Evolutionary conservation across 2,113 vertebrate species (phyloP), one percentile per base, ranked within the genome.

Genomic region (Hypomesus transpacificus): DNA sequence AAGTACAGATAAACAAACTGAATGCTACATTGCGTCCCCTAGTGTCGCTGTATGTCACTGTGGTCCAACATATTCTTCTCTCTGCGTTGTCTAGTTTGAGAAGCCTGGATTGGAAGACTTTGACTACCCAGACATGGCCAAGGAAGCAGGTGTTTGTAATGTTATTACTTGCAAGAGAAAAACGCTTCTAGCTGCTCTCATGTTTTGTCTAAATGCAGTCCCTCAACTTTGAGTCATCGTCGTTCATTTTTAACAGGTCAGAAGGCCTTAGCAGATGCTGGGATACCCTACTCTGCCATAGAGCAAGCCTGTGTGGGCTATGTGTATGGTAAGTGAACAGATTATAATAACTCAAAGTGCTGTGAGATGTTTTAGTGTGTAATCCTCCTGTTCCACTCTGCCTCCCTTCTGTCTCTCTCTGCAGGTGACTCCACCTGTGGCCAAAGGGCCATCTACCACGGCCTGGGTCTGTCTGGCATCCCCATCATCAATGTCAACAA

Each of bases 401-500:
- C 60, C 24, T 16, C 18, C 0, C 2, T 1, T 72, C 16, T 1
- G 26, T 66, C 5, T 69, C 16, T 69, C 16, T 68, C 66, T 3
- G 60, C 75, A 99, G 97, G 96, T 31, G 96, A 98, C 66, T 98
- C 97, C 2, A 89, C 96, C 2, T 94, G 85, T 82, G 97, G 97
- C 2, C 97, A 99, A 70, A 92, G 96, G 58, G 95, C 97, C 3
- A 93, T 99, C 85, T 99, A 99, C 85, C 97, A 99, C 13, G 78
- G 93, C 76, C 85, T 99, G 86, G 97, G 97, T 21, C 76, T 98
- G 63, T 95, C 96, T 0, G 97, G 97, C 56, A 98, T 99, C 86
- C 97, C 97, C 79, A 95, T 99, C 60, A 69, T 95, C 77, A 99
- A 98, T 1, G 94, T 99, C 22, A 95, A 99, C 90, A 99, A 99